Evolutionary conservation across 2,113 vertebrate genomes (phyloP), one percentile per base, ranked within the genome.

Genomic region (Camarhynchus parvulus): DNA sequence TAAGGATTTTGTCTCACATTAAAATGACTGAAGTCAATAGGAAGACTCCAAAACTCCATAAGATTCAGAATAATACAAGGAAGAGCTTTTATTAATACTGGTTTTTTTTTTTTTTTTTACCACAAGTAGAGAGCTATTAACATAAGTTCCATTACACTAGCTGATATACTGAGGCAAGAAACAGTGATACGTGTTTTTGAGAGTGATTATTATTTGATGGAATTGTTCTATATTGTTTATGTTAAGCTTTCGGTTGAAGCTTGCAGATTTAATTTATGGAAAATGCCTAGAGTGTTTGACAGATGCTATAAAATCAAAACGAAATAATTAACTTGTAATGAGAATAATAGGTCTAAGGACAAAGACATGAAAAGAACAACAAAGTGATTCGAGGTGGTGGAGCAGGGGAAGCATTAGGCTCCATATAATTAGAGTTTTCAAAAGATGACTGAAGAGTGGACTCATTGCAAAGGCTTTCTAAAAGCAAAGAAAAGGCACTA

Each of bases 281-380:
- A 97, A 95, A 95, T 83, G 93, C 93, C 93, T 95, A 75, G 59
- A 88, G 92, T 95, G 75, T 96, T 96, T 95, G 96, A 95, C 92
- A 94, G 88, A 96, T 87, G 79, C 83, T 95, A 93, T 92, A 93
- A 97, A 96, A 92, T 90, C 83, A 95, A 89, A 94, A 96, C 74
- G 30, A 97, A 97, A 94, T 96, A 88, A 95, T 93, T 93, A 93
- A 96, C 63, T 93, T 87, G 79, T 87, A 84, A 95, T 90, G 61
- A 83, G 90, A 96, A 87, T 90, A 96, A 94, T 89, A 86, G 82
- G 85, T 94, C 88, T 92, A 81, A 90, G 72, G 73, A 96, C 82
- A 89, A 91, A 94, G 72, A 55, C 85, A 75, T 44, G 64, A 95
- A 96, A 95, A 94, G 88, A 86, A 73, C 94, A 95, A 77, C 55